phyloP scores from a whole-genome alignment of 2,888 invertebrate genomes.

The Notodonta dromedarius region DNA sequence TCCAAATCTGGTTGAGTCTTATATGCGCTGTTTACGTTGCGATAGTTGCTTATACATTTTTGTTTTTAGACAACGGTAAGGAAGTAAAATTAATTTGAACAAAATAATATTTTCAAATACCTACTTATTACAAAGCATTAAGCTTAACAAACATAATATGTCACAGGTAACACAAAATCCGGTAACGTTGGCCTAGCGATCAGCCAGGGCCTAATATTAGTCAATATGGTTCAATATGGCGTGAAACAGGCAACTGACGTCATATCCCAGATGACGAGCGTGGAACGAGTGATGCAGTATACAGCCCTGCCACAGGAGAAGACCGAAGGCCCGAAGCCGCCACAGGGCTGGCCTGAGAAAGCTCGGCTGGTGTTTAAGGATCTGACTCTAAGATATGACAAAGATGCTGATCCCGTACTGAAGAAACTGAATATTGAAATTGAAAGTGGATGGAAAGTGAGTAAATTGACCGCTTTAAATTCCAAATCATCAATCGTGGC shows the following conservation, averaged over 20 bases:
- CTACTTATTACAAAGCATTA: neutral
- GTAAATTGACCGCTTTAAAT: neutral
- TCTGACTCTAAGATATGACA: slow-evolving; percentile 86
- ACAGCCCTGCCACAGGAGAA: slow-evolving; percentile 89
- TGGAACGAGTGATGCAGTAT: slow-evolving; percentile 92
- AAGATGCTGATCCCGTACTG: slow-evolving; percentile 85
- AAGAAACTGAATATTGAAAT: slow-evolving; percentile 43
- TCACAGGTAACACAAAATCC: slow-evolving; percentile 80
- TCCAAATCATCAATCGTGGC: too few relatives aligned
- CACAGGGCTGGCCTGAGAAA: slow-evolving; percentile 85
- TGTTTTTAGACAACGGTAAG: slow-evolving; percentile 84
- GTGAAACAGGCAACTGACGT: slow-evolving; percentile 91
- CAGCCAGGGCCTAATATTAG: slow-evolving; percentile 88
- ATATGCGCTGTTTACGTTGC: slow-evolving; percentile 85
- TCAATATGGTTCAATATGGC: slow-evolving; percentile 93
- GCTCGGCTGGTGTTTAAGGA: slow-evolving; percentile 85
- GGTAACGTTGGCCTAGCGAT: slow-evolving; percentile 89
- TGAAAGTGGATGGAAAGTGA: slow-evolving; percentile 51
- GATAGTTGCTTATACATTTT: slow-evolving; percentile 86
- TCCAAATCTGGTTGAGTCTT: slow-evolving; percentile 86
- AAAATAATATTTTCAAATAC: too few relatives aligned
- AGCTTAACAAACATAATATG: neutral
- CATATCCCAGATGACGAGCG: slow-evolving; percentile 90
- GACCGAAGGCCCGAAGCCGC: slow-evolving; percentile 84
- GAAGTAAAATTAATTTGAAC: neutral